phyloP scores from a whole-genome alignment of 2,797 vertebrate genomes.

The Chromobotia macracanthus region DNA sequence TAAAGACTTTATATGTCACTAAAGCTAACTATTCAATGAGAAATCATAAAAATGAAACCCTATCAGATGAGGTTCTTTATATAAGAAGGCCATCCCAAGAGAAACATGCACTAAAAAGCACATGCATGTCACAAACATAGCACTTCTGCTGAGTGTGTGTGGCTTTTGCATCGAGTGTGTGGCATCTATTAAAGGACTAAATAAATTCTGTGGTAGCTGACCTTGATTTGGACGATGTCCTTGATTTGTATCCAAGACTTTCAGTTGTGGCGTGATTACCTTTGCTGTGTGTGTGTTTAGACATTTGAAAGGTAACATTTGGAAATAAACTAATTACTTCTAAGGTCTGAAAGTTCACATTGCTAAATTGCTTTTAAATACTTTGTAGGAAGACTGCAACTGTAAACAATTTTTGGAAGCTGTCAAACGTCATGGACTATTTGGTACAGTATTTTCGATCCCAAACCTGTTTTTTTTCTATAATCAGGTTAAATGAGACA shows the following conservation, averaged over 20 bases:
- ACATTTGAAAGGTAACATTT: conserved; percentile 39
- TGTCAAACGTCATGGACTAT: background rate
- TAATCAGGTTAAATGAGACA: background rate
- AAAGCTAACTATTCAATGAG: conserved; percentile 15
- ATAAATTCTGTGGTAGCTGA: conserved; percentile 53
- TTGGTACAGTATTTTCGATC: background rate
- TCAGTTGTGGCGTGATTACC: conserved; percentile 60
- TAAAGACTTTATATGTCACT: background rate
- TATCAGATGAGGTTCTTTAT: background rate
- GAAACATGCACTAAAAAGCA: conserved; percentile 44
- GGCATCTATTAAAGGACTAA: conserved; percentile 27
- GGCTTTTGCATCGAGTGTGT: conserved; percentile 34
- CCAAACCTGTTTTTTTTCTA: too few species aligned
- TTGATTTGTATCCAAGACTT: conserved; percentile 58
- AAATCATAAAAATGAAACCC: background rate
- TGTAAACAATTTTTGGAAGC: background rate
- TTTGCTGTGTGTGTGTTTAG: conserved; percentile 49
- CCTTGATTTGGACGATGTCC: conserved; percentile 54
- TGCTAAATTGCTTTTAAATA: background rate
- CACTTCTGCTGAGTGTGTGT: conserved; percentile 26
- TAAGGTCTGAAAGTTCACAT: conserved; percentile 42
- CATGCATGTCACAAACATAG: conserved; percentile 61
- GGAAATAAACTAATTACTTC: conserved; percentile 52
- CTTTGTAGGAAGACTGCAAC: background rate
- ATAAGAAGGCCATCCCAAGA: too few species aligned